A percentile compares a stretch with the other conserved stretches of the same genome.
phyloP scores from a whole-genome alignment of 2,113 vertebrate species.

The Camelus dromedarius region DNA sequence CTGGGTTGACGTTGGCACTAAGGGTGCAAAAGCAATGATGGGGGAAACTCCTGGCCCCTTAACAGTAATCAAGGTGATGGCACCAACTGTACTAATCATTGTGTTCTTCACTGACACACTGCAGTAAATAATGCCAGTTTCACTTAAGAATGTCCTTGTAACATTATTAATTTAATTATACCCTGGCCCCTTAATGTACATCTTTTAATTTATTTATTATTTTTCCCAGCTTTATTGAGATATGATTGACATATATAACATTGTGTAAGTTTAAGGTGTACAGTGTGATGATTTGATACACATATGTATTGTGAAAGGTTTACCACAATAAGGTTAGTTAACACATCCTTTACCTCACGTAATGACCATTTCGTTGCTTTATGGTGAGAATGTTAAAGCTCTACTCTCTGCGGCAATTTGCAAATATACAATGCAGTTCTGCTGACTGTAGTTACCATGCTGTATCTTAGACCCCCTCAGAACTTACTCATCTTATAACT shows the following conservation, averaged over 20 bases:
- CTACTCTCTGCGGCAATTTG: neutral
- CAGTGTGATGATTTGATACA: neutral
- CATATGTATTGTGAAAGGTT: neutral
- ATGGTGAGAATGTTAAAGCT: neutral
- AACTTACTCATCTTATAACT: neutral
- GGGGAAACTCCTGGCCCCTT: neutral
- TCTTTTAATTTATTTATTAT: neutral
- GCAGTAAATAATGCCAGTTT: conserved; percentile 4
- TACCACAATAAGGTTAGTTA: neutral
- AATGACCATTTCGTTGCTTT: neutral
- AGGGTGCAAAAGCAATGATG: neutral
- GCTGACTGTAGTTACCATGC: neutral
- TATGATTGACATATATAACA: neutral
- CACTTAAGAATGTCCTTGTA: neutral
- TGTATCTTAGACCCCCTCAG: neutral
- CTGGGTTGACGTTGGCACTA: neutral
- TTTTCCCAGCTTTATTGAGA: neutral
- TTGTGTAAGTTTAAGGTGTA: neutral
- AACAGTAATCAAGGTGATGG: neutral
- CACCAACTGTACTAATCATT: neutral
- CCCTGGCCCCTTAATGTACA: neutral
- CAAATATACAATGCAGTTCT: neutral
- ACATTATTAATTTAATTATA: neutral
- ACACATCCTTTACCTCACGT: neutral
- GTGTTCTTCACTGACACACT: neutral